Base-by-base conservation (phyloP, 2,113 vertebrate genomes). In the Brienomyrus longianalis region DNA sequence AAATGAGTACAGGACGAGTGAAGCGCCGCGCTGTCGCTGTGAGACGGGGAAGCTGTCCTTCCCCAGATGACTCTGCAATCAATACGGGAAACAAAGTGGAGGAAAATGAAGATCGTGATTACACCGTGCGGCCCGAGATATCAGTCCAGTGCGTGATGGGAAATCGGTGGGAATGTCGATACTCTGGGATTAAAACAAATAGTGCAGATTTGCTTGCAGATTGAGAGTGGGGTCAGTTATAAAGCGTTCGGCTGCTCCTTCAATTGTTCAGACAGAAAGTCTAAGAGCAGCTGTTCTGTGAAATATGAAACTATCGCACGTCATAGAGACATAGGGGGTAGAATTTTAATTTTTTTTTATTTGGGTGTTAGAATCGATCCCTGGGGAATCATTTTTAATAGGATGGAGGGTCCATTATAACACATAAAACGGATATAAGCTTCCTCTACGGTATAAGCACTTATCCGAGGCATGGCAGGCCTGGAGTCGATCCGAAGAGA, bases 61-160 rank as follows among this genome's bases (percentile, higher is more conserved):
- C 83, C 45, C 39, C 21, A 39, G 23, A 23, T 84, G 83, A 47
- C 43, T n/a, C 35, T 23, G 45, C 83, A n/a, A 84, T 84, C 83
- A 10, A 84, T 48, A 84, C 43, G 45, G 83, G 39, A 84, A 84
- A 84, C 83, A 48, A 84, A 48, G 83, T 47, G 45, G 43, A 27
- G 83, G 83, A 84, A 48, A 47, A 84, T 84, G 83, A 84, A 84
- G 83, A 80, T 39, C 35, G 74, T 84, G 39, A 84, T 84, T 84
- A 84, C 83, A 84, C 19, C 10, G 45, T 48, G 83, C 21, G 23
- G 83, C 1, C 21, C 1, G 39, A 48, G 45, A 83, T 48, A 84
- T n/a, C 43, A 48, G 43, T 48, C 23, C 45, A 84, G 45, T 48
- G 45, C 83, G 0, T 48, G 39, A 48, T 48, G 83, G 45, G 39